Evolutionary conservation across 92 coral and sea anemone species (phyloP).

Genomic region (Desmophyllum pertusum): DNA sequence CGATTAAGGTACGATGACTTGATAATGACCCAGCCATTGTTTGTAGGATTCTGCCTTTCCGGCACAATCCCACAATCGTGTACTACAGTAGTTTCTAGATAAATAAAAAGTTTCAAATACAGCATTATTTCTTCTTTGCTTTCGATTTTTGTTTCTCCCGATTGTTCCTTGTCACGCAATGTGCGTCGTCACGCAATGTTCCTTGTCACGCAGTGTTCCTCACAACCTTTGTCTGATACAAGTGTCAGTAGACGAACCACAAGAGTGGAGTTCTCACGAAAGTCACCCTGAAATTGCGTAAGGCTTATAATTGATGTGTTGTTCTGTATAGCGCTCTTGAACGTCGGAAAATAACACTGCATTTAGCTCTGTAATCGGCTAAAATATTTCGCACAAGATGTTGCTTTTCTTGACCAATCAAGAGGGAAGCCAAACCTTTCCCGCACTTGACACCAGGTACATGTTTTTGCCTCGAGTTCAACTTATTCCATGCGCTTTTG

Average conservation of each 20-base stretch:
- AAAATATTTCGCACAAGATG: not conserved
- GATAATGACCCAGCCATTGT: too few relatives aligned
- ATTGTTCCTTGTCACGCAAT: not conserved
- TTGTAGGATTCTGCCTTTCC: too few relatives aligned
- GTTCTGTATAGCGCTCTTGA: too few relatives aligned
- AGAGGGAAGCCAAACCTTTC: not conserved
- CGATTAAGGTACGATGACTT: too few relatives aligned
- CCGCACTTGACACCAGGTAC: not conserved
- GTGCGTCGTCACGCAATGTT: not conserved
- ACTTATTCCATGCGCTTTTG: not conserved
- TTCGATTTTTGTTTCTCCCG: too few relatives aligned
- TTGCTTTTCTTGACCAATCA: not conserved
- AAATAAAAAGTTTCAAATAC: too few relatives aligned
- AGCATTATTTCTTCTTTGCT: too few relatives aligned
- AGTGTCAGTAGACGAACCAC: not conserved
- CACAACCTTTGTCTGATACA: not conserved
- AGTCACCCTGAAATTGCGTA: not conserved
- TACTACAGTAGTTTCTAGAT: too few relatives aligned
- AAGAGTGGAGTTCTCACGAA: not conserved
- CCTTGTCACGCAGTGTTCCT: not conserved
- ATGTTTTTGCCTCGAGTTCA: not conserved
- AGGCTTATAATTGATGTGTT: too few relatives aligned
- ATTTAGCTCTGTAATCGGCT: too few relatives aligned
- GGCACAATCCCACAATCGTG: too few relatives aligned
- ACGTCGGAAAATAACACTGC: too few relatives aligned